phyloP scores from a whole-genome alignment of 2,888 invertebrate species.

The Meteorus cinctellus region DNA sequence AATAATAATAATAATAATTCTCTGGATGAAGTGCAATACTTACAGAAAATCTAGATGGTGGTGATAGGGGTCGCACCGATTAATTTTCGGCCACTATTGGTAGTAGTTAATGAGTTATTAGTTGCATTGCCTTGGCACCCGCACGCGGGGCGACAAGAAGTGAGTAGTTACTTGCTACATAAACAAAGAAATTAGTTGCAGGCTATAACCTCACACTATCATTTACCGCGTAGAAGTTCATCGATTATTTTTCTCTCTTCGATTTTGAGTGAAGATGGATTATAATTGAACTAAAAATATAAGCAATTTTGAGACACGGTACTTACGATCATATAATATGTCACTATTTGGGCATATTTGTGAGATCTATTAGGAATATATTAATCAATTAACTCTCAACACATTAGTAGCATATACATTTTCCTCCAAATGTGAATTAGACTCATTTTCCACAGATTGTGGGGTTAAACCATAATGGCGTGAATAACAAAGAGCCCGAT shows the following conservation, averaged over 20 bases:
- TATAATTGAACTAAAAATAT: not conserved
- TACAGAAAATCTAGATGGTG: not conserved
- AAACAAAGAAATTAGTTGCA: constrained; percentile 73
- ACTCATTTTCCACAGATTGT: no score
- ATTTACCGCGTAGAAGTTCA: constrained; percentile 49
- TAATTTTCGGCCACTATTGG: constrained; percentile 15
- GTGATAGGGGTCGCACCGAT: not conserved
- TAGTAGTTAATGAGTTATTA: constrained; percentile 68
- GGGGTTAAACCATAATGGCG: no score
- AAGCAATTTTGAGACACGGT: not conserved
- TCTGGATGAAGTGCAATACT: not conserved
- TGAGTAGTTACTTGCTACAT: constrained; percentile 71
- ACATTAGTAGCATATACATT: not conserved
- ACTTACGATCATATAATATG: constrained; percentile 11
- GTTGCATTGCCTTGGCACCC: constrained; percentile 67
- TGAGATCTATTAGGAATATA: not conserved
- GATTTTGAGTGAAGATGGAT: not conserved
- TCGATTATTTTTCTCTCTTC: not conserved
- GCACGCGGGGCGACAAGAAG: constrained; percentile 60
- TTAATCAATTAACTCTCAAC: not conserved
- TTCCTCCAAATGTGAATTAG: no score
- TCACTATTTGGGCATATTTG: not conserved
- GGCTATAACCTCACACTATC: constrained; percentile 61
- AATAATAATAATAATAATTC: not conserved
- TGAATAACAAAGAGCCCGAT: no score